Conservation (phyloP, 2,797 vertebrate genomes). For the Oreochromis mossambicus region DNA sequence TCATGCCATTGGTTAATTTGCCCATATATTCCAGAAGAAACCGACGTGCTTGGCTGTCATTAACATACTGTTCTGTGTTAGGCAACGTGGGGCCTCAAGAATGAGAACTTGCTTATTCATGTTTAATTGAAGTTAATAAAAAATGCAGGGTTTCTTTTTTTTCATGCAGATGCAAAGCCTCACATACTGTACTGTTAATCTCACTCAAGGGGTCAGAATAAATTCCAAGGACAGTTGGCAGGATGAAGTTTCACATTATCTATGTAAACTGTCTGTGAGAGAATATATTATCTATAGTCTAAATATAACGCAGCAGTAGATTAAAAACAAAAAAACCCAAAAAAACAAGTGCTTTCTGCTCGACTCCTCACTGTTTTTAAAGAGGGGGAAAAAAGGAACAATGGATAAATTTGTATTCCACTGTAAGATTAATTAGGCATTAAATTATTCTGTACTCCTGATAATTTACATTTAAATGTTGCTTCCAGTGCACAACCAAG, state of each 20-base stretch:
- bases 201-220: constrained; percentile 44
- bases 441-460: constrained; percentile 30
- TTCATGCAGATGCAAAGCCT: constrained; percentile 20
- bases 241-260: constrained; percentile 24
- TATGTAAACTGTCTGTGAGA: constrained; percentile 33
- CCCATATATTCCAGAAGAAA: constrained; percentile 38
- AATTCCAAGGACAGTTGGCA: constrained; percentile 37
- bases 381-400: neutral
- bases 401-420: constrained; percentile 23
- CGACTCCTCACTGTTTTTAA: neutral
- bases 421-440: constrained; percentile 24
- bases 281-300: constrained; percentile 35
- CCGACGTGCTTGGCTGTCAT: constrained; percentile 30
- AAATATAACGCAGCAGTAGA: constrained; percentile 30
- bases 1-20: constrained; percentile 50
- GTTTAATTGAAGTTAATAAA: constrained; percentile 71
- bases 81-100: constrained; percentile 58
- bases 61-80: constrained; percentile 62
- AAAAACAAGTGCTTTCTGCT: neutral
- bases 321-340: neutral
- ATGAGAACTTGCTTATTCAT: constrained; percentile 72
- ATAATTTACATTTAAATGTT: constrained; percentile 39
- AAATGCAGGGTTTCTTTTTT: constrained; percentile 45
- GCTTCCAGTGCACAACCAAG: constrained; percentile 13
- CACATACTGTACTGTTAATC: constrained; percentile 26